Evolutionary conservation across 2,113 vertebrate genomes (phyloP).

Genomic region (Percina caprodes): DNA sequence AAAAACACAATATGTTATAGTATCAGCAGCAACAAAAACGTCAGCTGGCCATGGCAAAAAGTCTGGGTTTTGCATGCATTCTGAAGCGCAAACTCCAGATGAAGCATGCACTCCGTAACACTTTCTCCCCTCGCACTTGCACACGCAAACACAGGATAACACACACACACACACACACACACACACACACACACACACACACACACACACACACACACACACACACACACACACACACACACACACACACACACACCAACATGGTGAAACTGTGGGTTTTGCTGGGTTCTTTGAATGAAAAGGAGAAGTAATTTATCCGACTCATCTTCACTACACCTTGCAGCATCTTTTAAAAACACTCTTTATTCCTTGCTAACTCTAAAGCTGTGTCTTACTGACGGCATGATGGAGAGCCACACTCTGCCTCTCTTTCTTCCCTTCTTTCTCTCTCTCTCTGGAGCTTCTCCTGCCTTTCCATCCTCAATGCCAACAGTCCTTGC

Average conservation of each 20-base stretch:
- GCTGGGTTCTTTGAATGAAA: constrained; percentile 72
- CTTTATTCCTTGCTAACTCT: constrained; percentile 70
- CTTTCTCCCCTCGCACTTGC: constrained; percentile 8
- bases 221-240: constrained; percentile 10
- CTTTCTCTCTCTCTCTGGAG: constrained; percentile 33
- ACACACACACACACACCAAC: constrained; percentile 26
- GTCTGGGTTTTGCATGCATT: constrained; percentile 51
- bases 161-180: constrained; percentile 4
- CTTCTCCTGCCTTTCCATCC: constrained; percentile 45
- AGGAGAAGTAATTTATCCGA: constrained; percentile 78
- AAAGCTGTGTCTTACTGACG: constrained; percentile 79
- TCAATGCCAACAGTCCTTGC: constrained; percentile 44
- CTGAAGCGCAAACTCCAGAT: constrained; percentile 30
- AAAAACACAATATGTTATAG: constrained; percentile 74
- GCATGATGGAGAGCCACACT: constrained; percentile 82
- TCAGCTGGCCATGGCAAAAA: constrained; percentile 58
- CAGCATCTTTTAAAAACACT: constrained; percentile 75
- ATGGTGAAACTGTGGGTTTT: constrained; percentile 56
- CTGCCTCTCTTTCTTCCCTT: constrained; percentile 27
- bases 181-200: constrained; percentile 4
- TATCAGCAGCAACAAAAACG: constrained; percentile 77
- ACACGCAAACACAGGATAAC: neutral
- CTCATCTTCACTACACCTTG: constrained; percentile 72
- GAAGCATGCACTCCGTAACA: constrained; percentile 20
- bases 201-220: neutral